Percentiles rank a stretch among this genome's conserved stretches.
These are phyloP conservation scores for Artemia sinica DNA, from an alignment of 2,888 invertebrate species.

Conservation along the genomic window DNA sequence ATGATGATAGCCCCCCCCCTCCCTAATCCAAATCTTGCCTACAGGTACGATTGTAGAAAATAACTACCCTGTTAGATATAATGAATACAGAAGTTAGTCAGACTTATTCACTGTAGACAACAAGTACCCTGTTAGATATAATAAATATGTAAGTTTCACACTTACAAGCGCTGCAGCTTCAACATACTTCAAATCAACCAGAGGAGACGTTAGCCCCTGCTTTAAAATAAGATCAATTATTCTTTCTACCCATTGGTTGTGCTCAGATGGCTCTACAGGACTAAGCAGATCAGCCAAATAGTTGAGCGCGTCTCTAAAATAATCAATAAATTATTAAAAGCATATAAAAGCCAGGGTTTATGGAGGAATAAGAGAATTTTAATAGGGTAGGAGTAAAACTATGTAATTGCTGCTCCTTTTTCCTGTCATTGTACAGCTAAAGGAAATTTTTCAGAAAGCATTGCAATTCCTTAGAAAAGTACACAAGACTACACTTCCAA, in stretches of 20 bases:
- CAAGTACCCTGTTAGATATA: background rate
- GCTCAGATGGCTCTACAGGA: constrained; percentile 41
- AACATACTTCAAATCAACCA: constrained; percentile 52
- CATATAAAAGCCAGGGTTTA: no score
- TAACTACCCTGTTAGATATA: no score
- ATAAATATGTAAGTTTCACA: constrained; percentile 23
- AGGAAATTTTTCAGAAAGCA: no score
- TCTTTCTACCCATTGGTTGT: constrained; percentile 52
- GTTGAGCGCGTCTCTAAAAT: constrained; percentile 46
- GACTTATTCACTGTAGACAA: background rate
- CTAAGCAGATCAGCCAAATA: constrained; percentile 53
- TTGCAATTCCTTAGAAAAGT: no score
- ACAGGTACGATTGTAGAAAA: no score
- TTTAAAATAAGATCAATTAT: constrained; percentile 58
- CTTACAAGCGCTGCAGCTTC: constrained; percentile 52
- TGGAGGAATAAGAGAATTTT: no score
- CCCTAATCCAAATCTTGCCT: no score
- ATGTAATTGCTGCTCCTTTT: no score
- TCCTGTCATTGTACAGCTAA: no score
- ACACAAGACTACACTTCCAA: no score
- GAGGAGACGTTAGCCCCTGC: constrained; percentile 51
- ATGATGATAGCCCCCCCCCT: no score
- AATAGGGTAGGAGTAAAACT: no score
- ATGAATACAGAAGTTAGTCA: background rate
- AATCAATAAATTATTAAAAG: background rate